phyloP scores from a whole-genome alignment of 2,888 invertebrate genomes.

The Drosophila cognata region DNA sequence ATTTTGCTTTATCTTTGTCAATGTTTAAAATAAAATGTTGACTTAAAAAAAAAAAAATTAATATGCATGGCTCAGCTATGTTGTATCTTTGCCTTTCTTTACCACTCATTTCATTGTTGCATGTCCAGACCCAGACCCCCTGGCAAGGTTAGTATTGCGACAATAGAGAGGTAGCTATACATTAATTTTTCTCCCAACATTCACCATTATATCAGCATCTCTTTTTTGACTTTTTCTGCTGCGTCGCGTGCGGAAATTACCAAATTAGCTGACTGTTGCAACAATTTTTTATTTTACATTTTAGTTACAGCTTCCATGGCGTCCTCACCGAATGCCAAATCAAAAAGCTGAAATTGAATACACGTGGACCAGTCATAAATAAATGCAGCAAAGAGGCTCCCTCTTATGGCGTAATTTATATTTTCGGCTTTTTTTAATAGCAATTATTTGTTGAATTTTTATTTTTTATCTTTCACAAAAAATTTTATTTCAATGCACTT shows the following conservation, averaged over 20 bases:
- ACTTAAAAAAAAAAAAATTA: slow-evolving; percentile 43
- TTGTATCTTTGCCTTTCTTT: slow-evolving; percentile 19
- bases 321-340: slow-evolving; percentile 33
- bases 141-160: slow-evolving; percentile 59
- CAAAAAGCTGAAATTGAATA: slow-evolving; percentile 17
- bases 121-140: slow-evolving; percentile 45
- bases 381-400: neutral
- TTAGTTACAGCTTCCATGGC: slow-evolving; percentile 20
- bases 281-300: slow-evolving; percentile 21
- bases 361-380: neutral
- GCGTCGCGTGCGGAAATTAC: slow-evolving; percentile 68
- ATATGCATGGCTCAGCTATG: slow-evolving; percentile 37
- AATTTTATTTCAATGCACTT: neutral
- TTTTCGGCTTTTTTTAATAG: neutral
- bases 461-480: neutral
- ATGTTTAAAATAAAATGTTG: slow-evolving; percentile 34
- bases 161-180: slow-evolving; percentile 31
- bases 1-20: slow-evolving; percentile 25
- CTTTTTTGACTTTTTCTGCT: slow-evolving; percentile 7
- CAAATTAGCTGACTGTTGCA: slow-evolving; percentile 52
- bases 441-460: neutral
- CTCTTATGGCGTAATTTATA: neutral
- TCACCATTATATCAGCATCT: slow-evolving; percentile 53
- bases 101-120: slow-evolving; percentile 46
- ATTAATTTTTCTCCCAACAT: slow-evolving; percentile 34